phyloP scores from a whole-genome alignment of 2,113 vertebrate species.

The Noturus placidus region DNA sequence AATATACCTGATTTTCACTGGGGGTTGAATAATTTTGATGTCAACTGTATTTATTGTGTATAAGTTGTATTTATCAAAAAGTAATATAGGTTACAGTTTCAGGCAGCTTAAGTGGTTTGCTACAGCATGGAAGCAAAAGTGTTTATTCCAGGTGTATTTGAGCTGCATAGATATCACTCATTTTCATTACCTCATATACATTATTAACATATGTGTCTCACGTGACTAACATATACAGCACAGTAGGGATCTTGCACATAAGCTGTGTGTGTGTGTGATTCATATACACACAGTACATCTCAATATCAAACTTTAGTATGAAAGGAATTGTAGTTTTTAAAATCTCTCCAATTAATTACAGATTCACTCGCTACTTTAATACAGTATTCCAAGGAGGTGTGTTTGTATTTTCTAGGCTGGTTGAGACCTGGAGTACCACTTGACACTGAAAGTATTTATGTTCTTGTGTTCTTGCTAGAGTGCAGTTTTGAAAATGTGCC shows the following conservation, averaged over 20 bases:
- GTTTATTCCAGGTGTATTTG: background rate
- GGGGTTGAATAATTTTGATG: too few species aligned
- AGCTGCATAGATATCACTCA: background rate
- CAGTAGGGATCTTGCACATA: background rate
- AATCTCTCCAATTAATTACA: background rate
- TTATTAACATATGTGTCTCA: background rate
- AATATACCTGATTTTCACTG: too few species aligned
- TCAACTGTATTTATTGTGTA: too few species aligned
- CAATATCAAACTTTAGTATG: background rate
- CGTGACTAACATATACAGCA: background rate
- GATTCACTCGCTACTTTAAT: background rate
- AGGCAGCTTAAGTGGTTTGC: background rate
- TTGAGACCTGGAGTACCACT: background rate
- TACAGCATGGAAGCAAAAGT: background rate
- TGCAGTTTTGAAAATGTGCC: background rate
- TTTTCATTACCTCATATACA: background rate
- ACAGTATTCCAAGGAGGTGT: background rate
- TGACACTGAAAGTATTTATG: background rate
- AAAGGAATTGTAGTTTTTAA: background rate
- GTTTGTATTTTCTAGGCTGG: background rate
- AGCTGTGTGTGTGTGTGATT: background rate
- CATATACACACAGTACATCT: background rate
- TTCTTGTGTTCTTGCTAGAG: background rate
- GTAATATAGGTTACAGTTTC: background rate
- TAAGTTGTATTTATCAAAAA: background rate